phyloP scores from a whole-genome alignment of 2,888 invertebrate genomes.

The Epinotia ramella region DNA sequence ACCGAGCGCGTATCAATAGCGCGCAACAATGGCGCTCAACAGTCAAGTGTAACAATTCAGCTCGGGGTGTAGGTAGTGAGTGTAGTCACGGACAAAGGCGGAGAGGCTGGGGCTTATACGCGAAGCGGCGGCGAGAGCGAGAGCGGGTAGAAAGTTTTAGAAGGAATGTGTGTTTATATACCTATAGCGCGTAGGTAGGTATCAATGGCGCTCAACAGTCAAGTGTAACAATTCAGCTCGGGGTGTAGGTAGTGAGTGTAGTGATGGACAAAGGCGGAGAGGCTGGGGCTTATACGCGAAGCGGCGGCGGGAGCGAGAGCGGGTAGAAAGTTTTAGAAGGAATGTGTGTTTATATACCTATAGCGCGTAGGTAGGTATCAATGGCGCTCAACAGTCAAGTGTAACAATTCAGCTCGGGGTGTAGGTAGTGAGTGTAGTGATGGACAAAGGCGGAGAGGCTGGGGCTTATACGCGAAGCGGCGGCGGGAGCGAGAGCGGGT shows the following conservation, averaged over 20 bases:
- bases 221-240: constrained; percentile 71
- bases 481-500: background rate
- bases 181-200: too few relatives aligned
- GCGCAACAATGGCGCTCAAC: constrained; percentile 47
- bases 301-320: constrained; percentile 18
- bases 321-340: background rate
- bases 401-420: constrained; percentile 65
- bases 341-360: background rate
- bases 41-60: constrained; percentile 75
- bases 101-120: constrained; percentile 1
- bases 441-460: constrained; percentile 61
- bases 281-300: constrained; percentile 2
- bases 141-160: constrained; percentile 9
- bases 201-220: constrained; percentile 56
- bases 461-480: background rate
- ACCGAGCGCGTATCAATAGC: constrained; percentile 38
- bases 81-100: constrained; percentile 67
- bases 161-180: background rate
- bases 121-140: background rate
- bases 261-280: constrained; percentile 65
- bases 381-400: constrained; percentile 63
- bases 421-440: constrained; percentile 60
- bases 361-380: constrained; percentile 33
- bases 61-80: constrained; percentile 58
- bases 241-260: constrained; percentile 60